Percentiles rank a stretch among this genome's conserved stretches.
Conservation (phyloP, 2,113 vertebrate species). For the Micronycteris hirsuta region DNA sequence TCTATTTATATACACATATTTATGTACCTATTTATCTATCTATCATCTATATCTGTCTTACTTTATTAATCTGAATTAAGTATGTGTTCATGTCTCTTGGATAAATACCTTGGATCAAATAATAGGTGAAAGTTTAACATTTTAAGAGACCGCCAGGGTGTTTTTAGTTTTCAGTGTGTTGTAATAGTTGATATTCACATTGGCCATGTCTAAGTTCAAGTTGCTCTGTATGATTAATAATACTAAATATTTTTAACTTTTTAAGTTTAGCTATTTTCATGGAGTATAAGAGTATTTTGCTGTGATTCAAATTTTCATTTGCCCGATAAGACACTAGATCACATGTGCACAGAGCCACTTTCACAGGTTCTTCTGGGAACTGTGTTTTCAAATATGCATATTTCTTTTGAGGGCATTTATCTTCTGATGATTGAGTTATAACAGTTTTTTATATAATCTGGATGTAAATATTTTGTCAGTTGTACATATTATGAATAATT, state of each 20-base stretch:
- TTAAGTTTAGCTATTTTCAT: background rate
- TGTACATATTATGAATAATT: background rate
- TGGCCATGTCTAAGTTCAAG: background rate
- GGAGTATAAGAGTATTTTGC: background rate
- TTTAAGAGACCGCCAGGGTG: background rate
- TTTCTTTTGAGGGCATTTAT: background rate
- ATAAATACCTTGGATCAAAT: background rate
- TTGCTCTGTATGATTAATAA: background rate
- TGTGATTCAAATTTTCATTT: background rate
- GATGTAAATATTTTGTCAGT: background rate
- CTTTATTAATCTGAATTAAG: background rate
- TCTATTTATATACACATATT: background rate
- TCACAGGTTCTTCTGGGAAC: background rate
- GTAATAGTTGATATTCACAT: background rate
- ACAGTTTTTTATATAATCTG: background rate
- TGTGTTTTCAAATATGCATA: background rate
- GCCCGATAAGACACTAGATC: background rate
- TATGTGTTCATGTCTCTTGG: background rate
- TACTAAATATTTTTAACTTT: background rate
- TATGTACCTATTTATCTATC: background rate
- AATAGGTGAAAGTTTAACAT: background rate
- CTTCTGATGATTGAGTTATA: background rate
- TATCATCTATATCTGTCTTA: background rate
- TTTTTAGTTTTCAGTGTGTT: background rate
- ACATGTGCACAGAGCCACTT: background rate